A percentile compares a stretch with the other conserved stretches of the same genome.
Conservation (phyloP, 1,140 invertebrate species). For the Bombus polaris region DNA sequence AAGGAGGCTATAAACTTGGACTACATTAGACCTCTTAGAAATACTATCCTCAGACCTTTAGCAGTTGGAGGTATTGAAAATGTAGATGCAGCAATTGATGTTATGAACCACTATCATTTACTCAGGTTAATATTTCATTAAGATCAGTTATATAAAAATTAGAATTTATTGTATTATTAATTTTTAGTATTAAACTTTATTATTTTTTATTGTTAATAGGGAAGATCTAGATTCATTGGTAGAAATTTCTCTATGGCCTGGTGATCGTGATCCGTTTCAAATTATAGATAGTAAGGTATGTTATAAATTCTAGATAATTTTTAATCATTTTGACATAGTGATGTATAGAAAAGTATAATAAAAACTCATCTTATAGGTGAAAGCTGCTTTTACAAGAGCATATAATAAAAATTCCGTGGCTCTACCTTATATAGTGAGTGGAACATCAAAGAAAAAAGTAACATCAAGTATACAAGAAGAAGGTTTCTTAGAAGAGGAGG, state of each 20-base stretch:
- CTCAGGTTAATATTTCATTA: conserved; percentile 92
- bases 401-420: conserved; percentile 93
- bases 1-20: conserved; percentile 91
- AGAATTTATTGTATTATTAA: not conserved
- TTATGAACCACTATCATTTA: conserved; percentile 93
- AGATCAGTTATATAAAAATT: conserved; percentile 83
- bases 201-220: conserved; percentile 73
- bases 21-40: conserved; percentile 89
- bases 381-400: conserved; percentile 94
- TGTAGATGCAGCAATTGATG: conserved; percentile 87
- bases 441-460: conserved; percentile 84
- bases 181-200: conserved; percentile 1
- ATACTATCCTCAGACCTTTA: conserved; percentile 90
- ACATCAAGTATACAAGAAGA: conserved; percentile 76
- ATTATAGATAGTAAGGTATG: conserved; percentile 90
- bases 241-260: conserved; percentile 93
- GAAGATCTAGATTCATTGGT: conserved; percentile 95
- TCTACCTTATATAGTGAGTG: conserved; percentile 86
- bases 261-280: conserved; percentile 89
- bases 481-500: conserved; percentile 80
- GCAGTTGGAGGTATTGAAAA: conserved; percentile 87
- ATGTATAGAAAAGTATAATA: not conserved
- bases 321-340: conserved; percentile 17
- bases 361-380: conserved; percentile 84
- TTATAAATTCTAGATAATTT: conserved; percentile 1